Evolutionary conservation across 1,140 invertebrate genomes (phyloP), one percentile per base, ranked within the genome.

Genomic region (Pachyrhynchus sulphureomaculatus): DNA sequence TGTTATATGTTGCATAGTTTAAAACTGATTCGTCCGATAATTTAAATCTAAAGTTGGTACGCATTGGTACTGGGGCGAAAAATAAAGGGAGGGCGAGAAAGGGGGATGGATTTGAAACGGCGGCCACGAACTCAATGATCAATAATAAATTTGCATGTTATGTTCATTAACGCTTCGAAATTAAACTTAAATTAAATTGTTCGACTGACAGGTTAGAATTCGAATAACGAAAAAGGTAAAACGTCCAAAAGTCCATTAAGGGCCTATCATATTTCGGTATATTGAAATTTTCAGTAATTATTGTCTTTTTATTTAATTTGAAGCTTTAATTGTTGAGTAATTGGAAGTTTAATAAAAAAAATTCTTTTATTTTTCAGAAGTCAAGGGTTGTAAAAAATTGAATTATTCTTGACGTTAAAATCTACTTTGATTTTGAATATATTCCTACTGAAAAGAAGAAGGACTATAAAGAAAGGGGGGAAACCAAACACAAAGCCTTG

Each of bases 131-230:
- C 8, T 13, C 29, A n/a, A n/a, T 34, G 41, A 56, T 56, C 53
- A 56, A 56, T 56, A 56, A 56, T 45, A 56, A 56, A 56, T 56
- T 56, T 56, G 53, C 53, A 56, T 45, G 53, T 56, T 56, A 56
- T 56, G 53, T 56, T 56, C 53, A 56, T 56, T 56, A 56, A 45
- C 53, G 53, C 53, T 18, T 33, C 12, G 24, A 56, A 56, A 56
- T 56, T 56, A 45, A 56, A 56, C 53, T 56, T 56, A 56, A 56
- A 56, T 56, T 56, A 56, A 56, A 56, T 56, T 56, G 53, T 45
- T 56, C 53, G 15, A 45, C 53, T 45, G 53, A 56, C 53, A 56
- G 53, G 41, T 55, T 37, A 55, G 52, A 55, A 56, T 41, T 45
- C 21, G 34, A 24, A 24, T 24, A 24, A 26, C 21, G 9, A 5